Evolutionary conservation across 2,888 invertebrate genomes (phyloP), one percentile per base, ranked within the genome.

Genomic region (Trichacis sp.): DNA sequence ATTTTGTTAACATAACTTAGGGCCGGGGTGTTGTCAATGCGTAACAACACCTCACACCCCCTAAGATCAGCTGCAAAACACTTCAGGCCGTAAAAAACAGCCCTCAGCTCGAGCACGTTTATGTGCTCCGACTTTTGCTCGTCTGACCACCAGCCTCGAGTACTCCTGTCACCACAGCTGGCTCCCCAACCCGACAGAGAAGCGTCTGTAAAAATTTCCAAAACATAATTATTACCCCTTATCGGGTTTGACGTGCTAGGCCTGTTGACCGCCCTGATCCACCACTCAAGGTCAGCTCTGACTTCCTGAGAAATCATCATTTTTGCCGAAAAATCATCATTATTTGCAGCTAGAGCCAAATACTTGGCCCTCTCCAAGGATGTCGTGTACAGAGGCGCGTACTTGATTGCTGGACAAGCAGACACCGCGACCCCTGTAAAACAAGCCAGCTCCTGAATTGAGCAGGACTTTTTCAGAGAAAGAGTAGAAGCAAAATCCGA

Each of bases 151-250:
- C 55, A 62, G 5, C 48, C 56, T 42, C 51, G 48, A 8, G 56
- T 29, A 33, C 17, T 49, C 18, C 19, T 9, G 1, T 19, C 36
- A 1, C 43, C 9, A 9, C 49, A 56, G 30, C 2, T 40, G 33
- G 20, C n/a, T 1, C 49, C 49, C 49, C 49, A 56, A 6, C 56
- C 56, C 1, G 43, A 40, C 4, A 30, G 38, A 1, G 66, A 64
- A 8, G 70, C 68, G 43, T 69, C 69, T 2, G 63, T 64, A 45
- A 40, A 66, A 38, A 69, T 67, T 57, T 59, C 58, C 4, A 55
- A 43, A 24, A 24, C 24, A 24, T 24, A 24, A 3, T 24, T 24
- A 24, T 24, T 12, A 9, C 14, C 9, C 12, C 29, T 56, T 9
- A 52, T 50, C 18, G 56, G 48, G 49, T 45, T 66, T 14, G 9